Conservation (phyloP, 2,888 invertebrate genomes). For the Mythimna vitellina region DNA sequence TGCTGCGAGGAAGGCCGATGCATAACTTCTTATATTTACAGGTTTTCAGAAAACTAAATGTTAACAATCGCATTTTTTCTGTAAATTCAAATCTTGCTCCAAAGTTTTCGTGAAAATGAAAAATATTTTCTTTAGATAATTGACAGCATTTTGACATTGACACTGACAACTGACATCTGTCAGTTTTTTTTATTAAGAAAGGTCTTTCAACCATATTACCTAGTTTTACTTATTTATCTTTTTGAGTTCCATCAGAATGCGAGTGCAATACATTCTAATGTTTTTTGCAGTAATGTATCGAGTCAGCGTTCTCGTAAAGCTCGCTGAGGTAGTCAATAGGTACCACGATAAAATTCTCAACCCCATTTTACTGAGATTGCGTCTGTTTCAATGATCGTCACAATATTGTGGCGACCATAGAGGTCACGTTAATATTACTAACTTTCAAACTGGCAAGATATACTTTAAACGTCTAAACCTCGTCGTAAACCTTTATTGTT, state of each 20-base stretch:
- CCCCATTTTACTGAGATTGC: neutral
- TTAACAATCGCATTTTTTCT: constrained; percentile 75
- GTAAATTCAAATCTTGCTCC: neutral
- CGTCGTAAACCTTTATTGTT: too few relatives aligned
- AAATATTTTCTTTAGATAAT: neutral
- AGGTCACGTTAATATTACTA: too few relatives aligned
- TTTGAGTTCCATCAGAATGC: too few relatives aligned
- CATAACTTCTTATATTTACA: constrained; percentile 71
- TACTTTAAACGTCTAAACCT: too few relatives aligned
- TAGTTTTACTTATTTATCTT: too few relatives aligned
- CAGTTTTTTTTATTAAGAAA: neutral
- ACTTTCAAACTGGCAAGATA: too few relatives aligned
- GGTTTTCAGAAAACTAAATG: constrained; percentile 76
- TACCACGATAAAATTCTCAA: neutral
- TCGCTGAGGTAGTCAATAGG: too few relatives aligned
- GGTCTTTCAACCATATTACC: too few relatives aligned
- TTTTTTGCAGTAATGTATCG: neutral
- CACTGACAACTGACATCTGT: neutral
- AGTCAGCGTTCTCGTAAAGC: too few relatives aligned
- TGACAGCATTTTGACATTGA: constrained; percentile 9
- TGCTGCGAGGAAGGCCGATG: constrained; percentile 52
- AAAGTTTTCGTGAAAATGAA: constrained; percentile 17
- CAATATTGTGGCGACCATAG: too few relatives aligned
- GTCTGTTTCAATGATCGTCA: too few relatives aligned
- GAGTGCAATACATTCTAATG: too few relatives aligned